Evolutionary conservation across 64 coral and sea anemone species (phyloP), one percentile per base, ranked within the genome.

Genomic region (Porites australiensis): DNA sequence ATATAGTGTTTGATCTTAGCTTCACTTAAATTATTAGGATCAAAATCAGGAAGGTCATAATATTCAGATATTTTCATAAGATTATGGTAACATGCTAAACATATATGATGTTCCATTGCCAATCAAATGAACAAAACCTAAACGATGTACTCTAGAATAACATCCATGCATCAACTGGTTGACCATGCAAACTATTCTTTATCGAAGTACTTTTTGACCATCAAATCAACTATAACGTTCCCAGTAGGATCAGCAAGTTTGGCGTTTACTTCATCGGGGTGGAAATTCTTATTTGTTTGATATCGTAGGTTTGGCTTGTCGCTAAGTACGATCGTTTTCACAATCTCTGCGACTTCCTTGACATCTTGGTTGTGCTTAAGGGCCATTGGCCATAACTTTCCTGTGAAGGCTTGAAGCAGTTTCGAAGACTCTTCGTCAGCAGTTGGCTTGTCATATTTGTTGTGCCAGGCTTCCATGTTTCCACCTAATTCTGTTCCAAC

Each of bases 241-340:
- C 95, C 95, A 45, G 90, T 77, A 37, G 82, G 82, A 70, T 96
- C 95, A 12, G 63, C 58, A 50, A 93, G 74, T 66, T 96, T 96
- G 13, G 54, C 64, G 15, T 66, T 64, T 19, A 96, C 70, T 52
- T 90, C 72, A n/a, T 78, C 67, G 3, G 76, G 86, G 13, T 54
- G 59, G 54, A 77, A 90, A 7, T 72, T 93, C 2, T 72, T 51
- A 82, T 96, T 96, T 12, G 95, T 93, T 45, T 89, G 95, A 45
- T 86, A 90, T 0, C 95, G 86, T 1, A 96, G 73, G 44, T 88
- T 71, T 20, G 94, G 94, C 21, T 89, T 88, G 47, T 83, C 71
- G 0, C 74, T 12, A 4, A 93, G 87, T 10, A 96, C 61, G 20
- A 93, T 67, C 18, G 65, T 73, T 74, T 93, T 96, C 37, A 93